Evolutionary conservation across 2,888 invertebrate species (phyloP), one percentile per base, ranked within the genome.

Genomic region (Ischnus inquisitorius): DNA sequence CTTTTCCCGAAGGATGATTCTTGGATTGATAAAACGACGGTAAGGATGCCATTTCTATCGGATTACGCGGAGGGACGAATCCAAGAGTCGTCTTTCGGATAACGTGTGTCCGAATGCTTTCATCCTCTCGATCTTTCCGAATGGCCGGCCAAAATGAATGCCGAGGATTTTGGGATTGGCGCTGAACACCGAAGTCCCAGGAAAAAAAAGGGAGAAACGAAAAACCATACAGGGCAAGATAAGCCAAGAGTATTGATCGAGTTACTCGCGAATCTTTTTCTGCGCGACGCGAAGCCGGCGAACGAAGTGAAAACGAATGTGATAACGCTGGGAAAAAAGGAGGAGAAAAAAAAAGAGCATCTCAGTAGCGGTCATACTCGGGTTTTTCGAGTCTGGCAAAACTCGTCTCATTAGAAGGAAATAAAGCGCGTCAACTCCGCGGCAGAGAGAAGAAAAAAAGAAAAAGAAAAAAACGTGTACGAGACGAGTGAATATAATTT

Each of bases 401-500:
- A 62, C 39, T 25, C 72, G 65, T 72, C 60, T 72, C 72, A 72
- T 72, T 72, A 67, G 43, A 41, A 79, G 65, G 51, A 68, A 46
- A 76, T 22, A 76, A 22, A 48, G 79, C 62, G 41, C 51, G 64
- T 62, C 51, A 74, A 74, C 51, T 51, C 48, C 64, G 54, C 41
- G 8, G 67, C 12, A 62, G 6, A 34, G 8, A 34, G 8, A 34
- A 34, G 8, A 34, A 34, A 34, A 34, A 34, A 34, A 34, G 8
- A 34, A 34, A 34, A 34, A 34, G 8, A 34, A 34, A 34, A 34
- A 41, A 39, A 25, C 16, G 48, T 51, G 65, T 51, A 43, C 69
- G 46, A 25, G 67, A 62, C 51, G 79, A 83, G 79, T 74, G 74
- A 86, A 83, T 82, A 83, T 87, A 87, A 87, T 87, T 87, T 87